Evolutionary conservation across 2,888 invertebrate genomes (phyloP), one percentile per base, ranked within the genome.

Genomic region (Mayetiola destructor): DNA sequence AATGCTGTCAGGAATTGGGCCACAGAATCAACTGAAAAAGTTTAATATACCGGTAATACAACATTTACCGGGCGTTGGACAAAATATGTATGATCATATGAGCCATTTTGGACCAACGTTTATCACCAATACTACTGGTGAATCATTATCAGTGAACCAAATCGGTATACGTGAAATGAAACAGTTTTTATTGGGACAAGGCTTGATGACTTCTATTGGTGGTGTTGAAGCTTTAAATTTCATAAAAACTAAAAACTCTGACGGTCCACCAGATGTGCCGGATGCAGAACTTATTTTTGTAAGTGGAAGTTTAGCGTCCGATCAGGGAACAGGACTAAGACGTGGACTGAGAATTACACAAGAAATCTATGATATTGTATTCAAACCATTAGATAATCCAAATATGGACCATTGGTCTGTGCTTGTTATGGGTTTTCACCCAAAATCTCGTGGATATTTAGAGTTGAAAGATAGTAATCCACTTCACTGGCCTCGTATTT

Each of bases 1-100:
- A 10, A 88, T 94, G 88, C 69, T 95, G 5, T 90, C 90, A 6
- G 91, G 91, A 0, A 66, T 80, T 14, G 80, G 80, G 2, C 79
- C 79, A 0, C 70, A 64, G 59, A 66, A 77, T 48, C 75, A 83
- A 63, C 68, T 83, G 1, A 65, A 69, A 18, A 70, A 75, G 3
- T 67, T 78, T 1, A 75, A 75, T 0, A 76, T 85, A 60, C 78
- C 80, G 0, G 68, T 84, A 0, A 63, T 84, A 3, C 71, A 78
- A 61, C 76, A 82, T 62, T 70, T 85, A 16, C 84, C 82, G 0
- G 48, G 48, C 16, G 84, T 87, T 1, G 87, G 86, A 0, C 69
- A 76, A 63, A 78, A 76, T 16, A 65, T 84, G 54, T 81, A 80
- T 63, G 84, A 84, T 64, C 71, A 71, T 58, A 68, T 71, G 68